A percentile compares a stretch with the other conserved stretches of the same genome.
Evolutionary conservation across 2,113 vertebrate species (phyloP).

Genomic region (Dermatemys mawii): DNA sequence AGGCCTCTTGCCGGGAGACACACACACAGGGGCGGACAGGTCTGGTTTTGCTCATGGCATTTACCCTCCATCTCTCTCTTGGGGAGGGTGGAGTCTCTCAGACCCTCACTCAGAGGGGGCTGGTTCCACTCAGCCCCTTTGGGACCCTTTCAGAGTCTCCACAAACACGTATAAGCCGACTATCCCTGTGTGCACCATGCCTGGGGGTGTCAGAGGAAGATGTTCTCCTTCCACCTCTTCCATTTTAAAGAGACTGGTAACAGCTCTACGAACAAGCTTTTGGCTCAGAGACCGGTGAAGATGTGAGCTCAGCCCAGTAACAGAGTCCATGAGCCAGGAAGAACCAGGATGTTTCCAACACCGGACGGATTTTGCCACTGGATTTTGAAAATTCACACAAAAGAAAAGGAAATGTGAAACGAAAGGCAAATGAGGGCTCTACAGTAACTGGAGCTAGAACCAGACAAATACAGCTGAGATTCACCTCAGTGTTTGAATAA

Average conservation of each 20-base stretch:
- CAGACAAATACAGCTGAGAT: background rate
- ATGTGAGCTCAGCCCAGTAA: background rate
- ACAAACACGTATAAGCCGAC: background rate
- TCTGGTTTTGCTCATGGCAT: background rate
- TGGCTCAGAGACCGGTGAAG: background rate
- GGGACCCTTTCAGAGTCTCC: background rate
- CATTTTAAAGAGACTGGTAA: background rate
- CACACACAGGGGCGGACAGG: rapidly evolving
- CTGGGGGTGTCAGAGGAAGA: background rate
- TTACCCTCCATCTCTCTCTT: background rate
- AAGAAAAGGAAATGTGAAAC: background rate
- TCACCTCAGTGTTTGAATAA: background rate
- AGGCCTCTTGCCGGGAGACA: background rate
- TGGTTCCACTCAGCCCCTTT: background rate
- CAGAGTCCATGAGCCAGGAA: background rate
- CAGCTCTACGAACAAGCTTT: background rate
- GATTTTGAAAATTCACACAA: background rate
- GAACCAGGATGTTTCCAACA: too few species aligned
- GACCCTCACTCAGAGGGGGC: background rate
- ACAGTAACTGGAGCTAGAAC: background rate
- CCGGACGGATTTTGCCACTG: background rate
- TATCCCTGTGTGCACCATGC: background rate
- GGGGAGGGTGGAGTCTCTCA: background rate
- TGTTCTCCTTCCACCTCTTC: background rate
- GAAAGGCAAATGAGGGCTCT: background rate